phyloP scores from a whole-genome alignment of 2,113 vertebrate genomes.

The Herpetotheres cachinnans region DNA sequence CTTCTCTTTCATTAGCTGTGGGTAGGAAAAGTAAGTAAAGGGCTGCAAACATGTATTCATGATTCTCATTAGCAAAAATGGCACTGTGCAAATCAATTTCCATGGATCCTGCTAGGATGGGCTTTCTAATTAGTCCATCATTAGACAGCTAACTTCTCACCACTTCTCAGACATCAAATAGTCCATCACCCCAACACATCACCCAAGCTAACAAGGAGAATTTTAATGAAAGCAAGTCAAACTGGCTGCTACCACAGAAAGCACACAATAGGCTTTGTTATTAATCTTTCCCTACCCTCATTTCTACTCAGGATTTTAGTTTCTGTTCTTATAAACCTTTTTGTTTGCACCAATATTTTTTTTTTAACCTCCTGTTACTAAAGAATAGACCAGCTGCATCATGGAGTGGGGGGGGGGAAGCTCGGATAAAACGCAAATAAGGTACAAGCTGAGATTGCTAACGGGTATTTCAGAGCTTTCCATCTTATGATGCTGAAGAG shows the following conservation, averaged over 20 bases:
- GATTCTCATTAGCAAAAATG: conserved; percentile 64
- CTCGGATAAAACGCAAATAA: background rate
- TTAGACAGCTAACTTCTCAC: conserved; percentile 54
- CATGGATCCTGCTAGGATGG: conserved; percentile 63
- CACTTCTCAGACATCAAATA: conserved; percentile 48
- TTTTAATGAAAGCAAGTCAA: conserved; percentile 64
- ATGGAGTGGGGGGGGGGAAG: background rate
- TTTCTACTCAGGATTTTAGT: background rate
- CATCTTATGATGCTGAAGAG: conserved; percentile 32
- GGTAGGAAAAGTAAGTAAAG: conserved; percentile 37
- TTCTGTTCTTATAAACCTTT: conserved; percentile 36
- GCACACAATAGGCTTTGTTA: conserved; percentile 44
- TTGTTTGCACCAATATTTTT: conserved; percentile 15
- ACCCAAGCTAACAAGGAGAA: conserved; percentile 53
- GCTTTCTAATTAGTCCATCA: conserved; percentile 64
- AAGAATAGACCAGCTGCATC: background rate
- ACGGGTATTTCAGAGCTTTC: conserved; percentile 48
- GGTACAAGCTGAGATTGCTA: conserved; percentile 33
- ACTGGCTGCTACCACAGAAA: conserved; percentile 29
- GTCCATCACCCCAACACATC: background rate
- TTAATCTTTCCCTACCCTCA: conserved; percentile 11
- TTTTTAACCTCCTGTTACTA: background rate
- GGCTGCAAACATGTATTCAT: conserved; percentile 36
- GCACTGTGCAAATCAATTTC: conserved; percentile 64
- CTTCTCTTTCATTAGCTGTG: conserved; percentile 28